phyloP scores from a whole-genome alignment of 2,113 vertebrate genomes.

The Gorsachius goisagi region DNA sequence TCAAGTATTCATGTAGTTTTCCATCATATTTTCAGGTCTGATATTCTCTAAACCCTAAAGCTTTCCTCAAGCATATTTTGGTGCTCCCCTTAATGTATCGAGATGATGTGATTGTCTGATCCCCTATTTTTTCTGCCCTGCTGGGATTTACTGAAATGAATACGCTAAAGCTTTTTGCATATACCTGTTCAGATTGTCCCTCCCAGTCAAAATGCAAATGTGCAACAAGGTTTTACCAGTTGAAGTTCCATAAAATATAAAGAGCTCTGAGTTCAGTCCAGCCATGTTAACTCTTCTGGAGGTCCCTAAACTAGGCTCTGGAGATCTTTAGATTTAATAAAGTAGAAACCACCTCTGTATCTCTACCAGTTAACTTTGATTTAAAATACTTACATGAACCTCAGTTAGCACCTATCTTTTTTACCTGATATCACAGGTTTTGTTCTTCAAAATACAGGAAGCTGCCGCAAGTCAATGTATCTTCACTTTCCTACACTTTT shows the following conservation, averaged over 20 bases:
- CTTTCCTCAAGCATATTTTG: neutral
- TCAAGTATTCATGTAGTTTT: neutral
- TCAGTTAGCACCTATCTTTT: neutral
- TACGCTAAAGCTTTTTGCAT: neutral
- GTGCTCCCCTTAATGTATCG: neutral
- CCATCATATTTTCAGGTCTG: neutral
- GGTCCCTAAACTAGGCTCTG: neutral
- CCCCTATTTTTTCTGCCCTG: neutral
- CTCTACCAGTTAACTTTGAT: neutral
- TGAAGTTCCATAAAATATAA: neutral
- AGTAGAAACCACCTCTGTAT: neutral
- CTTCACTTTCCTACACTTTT: neutral
- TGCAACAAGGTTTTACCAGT: neutral
- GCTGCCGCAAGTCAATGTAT: neutral
- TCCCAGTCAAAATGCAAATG: neutral
- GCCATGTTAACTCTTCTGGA: neutral
- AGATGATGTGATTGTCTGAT: neutral
- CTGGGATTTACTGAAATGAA: neutral
- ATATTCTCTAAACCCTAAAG: neutral
- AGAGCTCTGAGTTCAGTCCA: neutral
- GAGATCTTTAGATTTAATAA: neutral
- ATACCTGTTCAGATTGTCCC: neutral
- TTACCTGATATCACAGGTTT: neutral
- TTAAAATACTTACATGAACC: neutral
- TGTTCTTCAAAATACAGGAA: neutral